Evolutionary conservation across 1,140 invertebrate species (phyloP), one percentile per base, ranked within the genome.

Genomic region (Solenopsis invicta): DNA sequence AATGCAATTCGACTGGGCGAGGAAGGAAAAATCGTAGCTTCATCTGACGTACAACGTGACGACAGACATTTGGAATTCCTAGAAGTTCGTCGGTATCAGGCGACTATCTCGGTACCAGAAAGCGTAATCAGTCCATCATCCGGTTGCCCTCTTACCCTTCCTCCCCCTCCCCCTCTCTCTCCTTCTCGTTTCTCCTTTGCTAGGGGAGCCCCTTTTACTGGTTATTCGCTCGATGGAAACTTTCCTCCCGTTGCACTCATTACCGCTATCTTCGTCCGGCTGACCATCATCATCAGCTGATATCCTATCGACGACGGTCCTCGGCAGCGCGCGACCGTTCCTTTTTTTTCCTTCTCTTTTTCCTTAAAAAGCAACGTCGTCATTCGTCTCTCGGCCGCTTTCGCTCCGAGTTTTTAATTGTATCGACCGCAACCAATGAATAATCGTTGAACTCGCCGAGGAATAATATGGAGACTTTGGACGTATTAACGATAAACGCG

Each of bases 211-310:
- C 71, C 91, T 92, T 91, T 91, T 88, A 88, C 88, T 90, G 92
- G 90, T 92, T 92, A 92, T 93, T 93, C 88, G 89, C 88, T 87
- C 89, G 91, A 92, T 93, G 89, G 92, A 91, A 93, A 93, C 91
- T 93, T 93, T 93, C 91, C 92, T 92, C 88, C 90, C 88, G 80
- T 89, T 88, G 87, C 89, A 87, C 88, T 92, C 91, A 91, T 93
- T 92, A 92, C 87, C 87, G 86, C 90, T 92, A 92, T 93, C 91
- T 85, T 72, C 87, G 91, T 85, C 88, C 87, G 90, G 90, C 88
- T 92, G 86, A 92, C 91, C 91, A 92, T 92, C 80, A 82, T 82
- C 91, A 84, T 84, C 91, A 90, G 85, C 91, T 90, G 92, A 93
- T 92, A 93, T 91, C 86, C 89, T 92, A 91, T 93, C 91, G 88